Conservation (phyloP, 2,113 vertebrate genomes). For the Nipponia nippon region DNA sequence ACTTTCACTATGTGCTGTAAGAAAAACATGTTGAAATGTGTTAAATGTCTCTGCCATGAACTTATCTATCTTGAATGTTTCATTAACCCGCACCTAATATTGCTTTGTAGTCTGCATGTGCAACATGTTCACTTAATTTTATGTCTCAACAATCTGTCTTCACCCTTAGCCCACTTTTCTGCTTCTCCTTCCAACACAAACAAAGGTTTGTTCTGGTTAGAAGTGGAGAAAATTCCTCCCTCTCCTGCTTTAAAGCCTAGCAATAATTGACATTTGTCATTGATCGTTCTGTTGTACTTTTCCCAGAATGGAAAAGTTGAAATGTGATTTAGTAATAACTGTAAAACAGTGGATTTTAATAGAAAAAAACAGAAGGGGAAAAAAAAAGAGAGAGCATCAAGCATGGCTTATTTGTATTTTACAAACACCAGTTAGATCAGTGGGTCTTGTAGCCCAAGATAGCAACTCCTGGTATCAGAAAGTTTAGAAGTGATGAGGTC, state of each 20-base stretch:
- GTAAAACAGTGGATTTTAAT: neutral
- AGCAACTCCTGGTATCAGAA: neutral
- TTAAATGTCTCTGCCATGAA: slow-evolving; percentile 15
- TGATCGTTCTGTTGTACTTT: neutral
- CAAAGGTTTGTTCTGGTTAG: slow-evolving; percentile 8
- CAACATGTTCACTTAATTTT: neutral
- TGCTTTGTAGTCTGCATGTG: slow-evolving; percentile 44
- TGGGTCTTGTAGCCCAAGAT: neutral
- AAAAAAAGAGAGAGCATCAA: neutral
- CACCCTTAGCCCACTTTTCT: neutral
- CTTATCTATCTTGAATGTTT: neutral
- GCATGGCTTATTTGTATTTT: neutral
- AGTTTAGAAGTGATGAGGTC: neutral
- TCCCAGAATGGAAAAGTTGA: neutral
- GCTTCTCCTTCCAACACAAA: neutral
- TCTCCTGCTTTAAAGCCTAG: neutral
- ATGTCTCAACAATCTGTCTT: slow-evolving; percentile 10
- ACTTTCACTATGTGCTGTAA: slow-evolving; percentile 53
- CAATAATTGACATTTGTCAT: neutral
- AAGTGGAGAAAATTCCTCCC: neutral
- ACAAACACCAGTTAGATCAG: neutral
- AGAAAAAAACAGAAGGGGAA: neutral
- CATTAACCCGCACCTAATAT: slow-evolving; percentile 27
- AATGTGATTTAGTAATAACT: neutral
- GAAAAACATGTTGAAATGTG: neutral